phyloP scores from a whole-genome alignment of 2,888 invertebrate genomes.

The Icerya purchasi region DNA sequence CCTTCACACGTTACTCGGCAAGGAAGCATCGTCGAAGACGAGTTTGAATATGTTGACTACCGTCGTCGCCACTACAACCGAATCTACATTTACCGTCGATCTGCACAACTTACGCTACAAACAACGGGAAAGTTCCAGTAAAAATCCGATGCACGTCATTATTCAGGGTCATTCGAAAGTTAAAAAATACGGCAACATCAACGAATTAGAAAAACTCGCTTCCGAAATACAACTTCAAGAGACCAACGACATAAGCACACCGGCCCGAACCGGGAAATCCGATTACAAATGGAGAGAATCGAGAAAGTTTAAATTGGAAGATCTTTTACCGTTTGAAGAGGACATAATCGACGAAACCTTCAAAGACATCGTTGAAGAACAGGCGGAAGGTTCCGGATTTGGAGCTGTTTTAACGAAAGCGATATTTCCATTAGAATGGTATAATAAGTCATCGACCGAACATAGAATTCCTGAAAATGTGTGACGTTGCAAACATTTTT shows the following conservation, averaged over 20 bases:
- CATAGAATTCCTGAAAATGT: background rate
- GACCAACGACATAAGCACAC: conserved; percentile 31
- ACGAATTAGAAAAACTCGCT: conserved; percentile 25
- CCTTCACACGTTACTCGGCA: background rate
- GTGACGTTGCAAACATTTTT: too few species aligned
- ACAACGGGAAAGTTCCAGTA: conserved; percentile 33
- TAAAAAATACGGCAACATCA: conserved; percentile 48
- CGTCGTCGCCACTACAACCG: conserved; percentile 17
- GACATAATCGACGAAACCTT: conserved; percentile 24
- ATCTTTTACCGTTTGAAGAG: conserved; percentile 28
- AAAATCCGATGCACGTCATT: conserved; percentile 47
- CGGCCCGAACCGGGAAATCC: conserved; percentile 31
- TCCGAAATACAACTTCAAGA: conserved; percentile 29
- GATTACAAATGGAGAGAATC: conserved; percentile 18
- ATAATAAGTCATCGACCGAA: background rate
- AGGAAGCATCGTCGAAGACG: background rate
- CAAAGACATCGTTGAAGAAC: conserved; percentile 26
- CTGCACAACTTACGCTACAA: conserved; percentile 25
- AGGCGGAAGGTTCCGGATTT: conserved; percentile 28
- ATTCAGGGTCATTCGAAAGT: conserved; percentile 72
- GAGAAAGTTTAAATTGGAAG: conserved; percentile 28
- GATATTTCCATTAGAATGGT: conserved; percentile 2
- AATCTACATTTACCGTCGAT: conserved; percentile 24
- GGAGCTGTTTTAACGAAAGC: conserved; percentile 19
- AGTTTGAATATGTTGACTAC: conserved; percentile 25